Percentiles rank a stretch among this genome's conserved stretches.
Evolutionary conservation across 2,113 vertebrate genomes (phyloP).

Genomic region (Gopherus evgoodei): DNA sequence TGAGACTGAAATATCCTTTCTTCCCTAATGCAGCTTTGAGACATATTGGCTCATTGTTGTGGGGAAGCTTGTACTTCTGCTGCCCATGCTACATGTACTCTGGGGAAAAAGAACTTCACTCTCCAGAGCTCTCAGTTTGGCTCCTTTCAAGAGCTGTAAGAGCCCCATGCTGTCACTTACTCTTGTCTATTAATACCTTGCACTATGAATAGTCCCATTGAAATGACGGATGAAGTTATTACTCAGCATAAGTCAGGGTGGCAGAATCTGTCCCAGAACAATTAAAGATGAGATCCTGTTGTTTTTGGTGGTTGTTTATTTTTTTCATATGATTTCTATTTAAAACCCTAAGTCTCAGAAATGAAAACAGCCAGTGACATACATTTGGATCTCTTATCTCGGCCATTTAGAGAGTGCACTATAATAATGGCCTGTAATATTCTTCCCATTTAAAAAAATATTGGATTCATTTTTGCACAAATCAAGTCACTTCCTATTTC

Average conservation of each 20-base stretch:
- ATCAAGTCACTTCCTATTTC: fast-evolving
- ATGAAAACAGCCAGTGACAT: background rate
- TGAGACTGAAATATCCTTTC: background rate
- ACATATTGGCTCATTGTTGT: background rate
- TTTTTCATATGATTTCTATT: background rate
- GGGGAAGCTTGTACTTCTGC: background rate
- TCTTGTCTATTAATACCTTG: background rate
- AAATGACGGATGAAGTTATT: background rate
- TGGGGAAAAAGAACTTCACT: background rate
- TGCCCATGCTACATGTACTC: background rate
- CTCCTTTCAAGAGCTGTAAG: background rate
- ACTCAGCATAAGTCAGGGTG: background rate
- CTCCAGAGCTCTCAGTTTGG: background rate
- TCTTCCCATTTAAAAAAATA: background rate
- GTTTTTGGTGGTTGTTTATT: background rate
- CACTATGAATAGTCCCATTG: background rate
- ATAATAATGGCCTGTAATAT: fast-evolving
- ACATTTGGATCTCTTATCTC: background rate
- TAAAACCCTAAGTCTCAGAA: background rate
- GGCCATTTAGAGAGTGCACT: background rate
- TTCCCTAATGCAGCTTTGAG: background rate
- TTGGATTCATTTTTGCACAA: fast-evolving
- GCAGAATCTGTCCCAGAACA: background rate
- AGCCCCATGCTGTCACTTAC: background rate
- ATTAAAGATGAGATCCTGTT: background rate